Evolutionary conservation across 2,113 vertebrate genomes (phyloP).

Genomic region (Oryzias woworae): DNA sequence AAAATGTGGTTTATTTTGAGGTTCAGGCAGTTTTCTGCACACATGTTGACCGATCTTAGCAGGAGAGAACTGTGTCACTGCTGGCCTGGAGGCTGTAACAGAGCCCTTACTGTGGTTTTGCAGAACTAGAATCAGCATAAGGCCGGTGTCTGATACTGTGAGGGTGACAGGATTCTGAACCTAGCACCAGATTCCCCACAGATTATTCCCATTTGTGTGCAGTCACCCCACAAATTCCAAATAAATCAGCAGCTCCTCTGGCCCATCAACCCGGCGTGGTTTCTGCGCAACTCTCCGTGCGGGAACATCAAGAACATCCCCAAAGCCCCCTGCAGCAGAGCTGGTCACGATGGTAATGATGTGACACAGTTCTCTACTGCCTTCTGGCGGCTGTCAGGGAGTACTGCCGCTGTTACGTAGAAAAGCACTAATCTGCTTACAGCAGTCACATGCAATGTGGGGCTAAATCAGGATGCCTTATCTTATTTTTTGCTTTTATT

Average conservation of each 20-base stretch:
- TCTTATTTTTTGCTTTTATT: neutral
- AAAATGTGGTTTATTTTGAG: too few species aligned
- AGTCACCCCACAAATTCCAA: slow-evolving; percentile 2
- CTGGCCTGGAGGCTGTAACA: slow-evolving; percentile 29
- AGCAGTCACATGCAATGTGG: slow-evolving; percentile 33
- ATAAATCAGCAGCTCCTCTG: slow-evolving; percentile 4
- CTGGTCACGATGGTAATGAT: slow-evolving; percentile 12
- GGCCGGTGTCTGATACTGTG: slow-evolving; percentile 32
- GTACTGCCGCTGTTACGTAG: slow-evolving; percentile 17
- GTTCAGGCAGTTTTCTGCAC: neutral
- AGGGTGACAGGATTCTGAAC: slow-evolving; percentile 22
- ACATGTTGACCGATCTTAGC: neutral
- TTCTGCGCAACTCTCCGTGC: slow-evolving; percentile 1
- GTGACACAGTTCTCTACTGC: slow-evolving; percentile 47
- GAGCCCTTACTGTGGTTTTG: slow-evolving; percentile 31
- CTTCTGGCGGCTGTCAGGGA: slow-evolving; percentile 42
- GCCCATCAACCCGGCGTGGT: slow-evolving; percentile 2
- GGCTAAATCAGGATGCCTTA: slow-evolving; percentile 30
- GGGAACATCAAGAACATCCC: slow-evolving; percentile 7
- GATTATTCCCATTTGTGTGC: neutral
- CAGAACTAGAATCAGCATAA: slow-evolving; percentile 44
- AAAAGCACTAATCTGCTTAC: slow-evolving; percentile 49
- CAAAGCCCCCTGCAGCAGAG: slow-evolving; percentile 10
- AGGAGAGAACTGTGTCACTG: slow-evolving; percentile 44
- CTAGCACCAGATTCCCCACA: neutral